These are phyloP conservation scores for Megatriorchis doriae DNA, from an alignment of 2,113 vertebrate genomes.

Conservation along the genomic window DNA sequence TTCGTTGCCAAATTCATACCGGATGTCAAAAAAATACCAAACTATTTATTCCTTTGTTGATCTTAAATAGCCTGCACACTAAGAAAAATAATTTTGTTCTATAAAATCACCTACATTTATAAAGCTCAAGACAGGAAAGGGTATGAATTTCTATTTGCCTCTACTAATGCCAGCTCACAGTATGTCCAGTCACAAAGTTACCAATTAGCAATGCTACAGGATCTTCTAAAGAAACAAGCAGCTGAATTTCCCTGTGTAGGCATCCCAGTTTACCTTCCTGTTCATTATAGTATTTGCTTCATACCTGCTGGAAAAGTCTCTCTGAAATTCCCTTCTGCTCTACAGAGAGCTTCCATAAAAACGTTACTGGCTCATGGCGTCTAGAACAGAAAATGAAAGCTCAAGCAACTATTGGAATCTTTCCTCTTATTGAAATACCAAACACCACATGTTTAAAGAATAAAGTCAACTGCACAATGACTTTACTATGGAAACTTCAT, in stretches of 20 bases:
- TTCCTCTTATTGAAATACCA: background rate
- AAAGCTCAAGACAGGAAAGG: background rate
- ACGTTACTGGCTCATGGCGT: background rate
- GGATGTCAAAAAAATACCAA: background rate
- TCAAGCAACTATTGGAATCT: background rate
- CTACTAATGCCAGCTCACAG: background rate
- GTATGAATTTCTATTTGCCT: background rate
- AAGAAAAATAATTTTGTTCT: background rate
- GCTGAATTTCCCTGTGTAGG: background rate
- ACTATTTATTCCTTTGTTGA: background rate
- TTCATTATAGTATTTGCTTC: background rate
- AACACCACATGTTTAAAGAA: background rate
- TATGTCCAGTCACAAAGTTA: background rate
- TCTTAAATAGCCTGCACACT: background rate
- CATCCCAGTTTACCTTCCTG: background rate
- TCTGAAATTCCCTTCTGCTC: background rate
- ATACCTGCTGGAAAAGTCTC: background rate
- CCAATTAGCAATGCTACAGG: background rate
- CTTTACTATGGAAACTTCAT: background rate
- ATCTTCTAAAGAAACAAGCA: background rate
- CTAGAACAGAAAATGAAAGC: background rate
- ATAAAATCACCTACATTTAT: background rate
- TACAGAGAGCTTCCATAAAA: background rate
- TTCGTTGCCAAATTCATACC: background rate
- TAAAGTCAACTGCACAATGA: background rate